phyloP scores from a whole-genome alignment of 2,888 invertebrate species.

The Linnaemya vulpina region DNA sequence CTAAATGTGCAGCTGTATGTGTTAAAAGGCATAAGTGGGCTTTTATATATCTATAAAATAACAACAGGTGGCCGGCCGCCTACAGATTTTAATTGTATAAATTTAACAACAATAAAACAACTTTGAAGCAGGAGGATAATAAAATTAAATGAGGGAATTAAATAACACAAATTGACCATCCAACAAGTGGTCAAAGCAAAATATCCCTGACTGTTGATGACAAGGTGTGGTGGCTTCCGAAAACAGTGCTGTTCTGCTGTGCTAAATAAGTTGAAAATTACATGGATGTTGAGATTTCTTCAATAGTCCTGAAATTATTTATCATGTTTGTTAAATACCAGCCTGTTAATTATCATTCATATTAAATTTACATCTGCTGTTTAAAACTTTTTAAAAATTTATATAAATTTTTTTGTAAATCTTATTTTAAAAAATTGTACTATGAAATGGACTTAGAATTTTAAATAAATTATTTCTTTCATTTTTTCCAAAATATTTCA shows the following conservation, averaged over 20 bases:
- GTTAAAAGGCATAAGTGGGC: neutral
- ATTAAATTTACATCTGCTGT: neutral
- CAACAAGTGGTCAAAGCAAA: too few relatives aligned
- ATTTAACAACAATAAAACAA: neutral
- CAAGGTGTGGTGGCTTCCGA: too few relatives aligned
- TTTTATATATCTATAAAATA: neutral
- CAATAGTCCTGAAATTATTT: too few relatives aligned
- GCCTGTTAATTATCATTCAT: too few relatives aligned
- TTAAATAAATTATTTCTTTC: too few relatives aligned
- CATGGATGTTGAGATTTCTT: too few relatives aligned
- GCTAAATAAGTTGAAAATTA: too few relatives aligned
- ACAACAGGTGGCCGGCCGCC: neutral
- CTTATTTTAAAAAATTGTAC: neutral
- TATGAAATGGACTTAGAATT: too few relatives aligned
- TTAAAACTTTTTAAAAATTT: neutral
- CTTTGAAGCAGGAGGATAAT: neutral
- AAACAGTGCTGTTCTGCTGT: too few relatives aligned
- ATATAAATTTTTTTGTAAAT: neutral
- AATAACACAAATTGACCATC: neutral
- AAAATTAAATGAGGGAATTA: neutral
- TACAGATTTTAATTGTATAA: neutral
- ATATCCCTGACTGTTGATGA: too few relatives aligned
- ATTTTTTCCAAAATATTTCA: too few relatives aligned
- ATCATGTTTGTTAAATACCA: too few relatives aligned
- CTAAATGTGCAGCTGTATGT: neutral